These are phyloP conservation scores for Helleia helle DNA, from an alignment of 2,888 invertebrate species.

Conservation along the genomic window DNA sequence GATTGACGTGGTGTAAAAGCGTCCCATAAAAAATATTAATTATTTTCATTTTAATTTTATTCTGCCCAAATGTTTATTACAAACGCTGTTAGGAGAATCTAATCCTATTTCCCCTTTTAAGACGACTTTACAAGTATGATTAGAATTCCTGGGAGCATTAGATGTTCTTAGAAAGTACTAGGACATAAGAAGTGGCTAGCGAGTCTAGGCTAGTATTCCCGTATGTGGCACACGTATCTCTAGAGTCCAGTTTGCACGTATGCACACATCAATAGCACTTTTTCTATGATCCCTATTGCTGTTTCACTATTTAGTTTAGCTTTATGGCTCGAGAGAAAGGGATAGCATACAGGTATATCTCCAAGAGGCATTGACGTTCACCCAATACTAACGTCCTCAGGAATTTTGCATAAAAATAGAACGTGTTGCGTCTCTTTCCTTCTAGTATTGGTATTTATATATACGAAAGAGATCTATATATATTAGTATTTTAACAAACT, in stretches of 20 bases:
- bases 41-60: too few species aligned
- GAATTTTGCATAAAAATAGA: conserved; percentile 15
- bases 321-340: conserved; percentile 23
- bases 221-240: conserved; percentile 46
- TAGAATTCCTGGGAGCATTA: conserved; percentile 63
- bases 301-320: conserved; percentile 30
- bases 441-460: conserved; percentile 9
- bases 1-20: too few species aligned
- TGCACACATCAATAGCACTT: conserved; percentile 33
- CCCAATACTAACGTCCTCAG: conserved; percentile 16
- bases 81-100: neutral
- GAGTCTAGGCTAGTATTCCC: conserved; percentile 43
- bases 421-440: conserved; percentile 22
- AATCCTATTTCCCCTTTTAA: neutral
- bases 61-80: too few species aligned
- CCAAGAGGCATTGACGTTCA: conserved; percentile 23
- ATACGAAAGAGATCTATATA: conserved; percentile 20
- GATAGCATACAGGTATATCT: conserved; percentile 29
- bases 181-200: conserved; percentile 45
- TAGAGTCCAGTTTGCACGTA: conserved; percentile 36
- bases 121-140: conserved; percentile 21
- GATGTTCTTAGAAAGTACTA: conserved; percentile 72
- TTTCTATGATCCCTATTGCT: conserved; percentile 54
- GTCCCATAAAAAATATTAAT: too few species aligned
- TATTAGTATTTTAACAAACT: conserved; percentile 19